These are phyloP conservation scores for Anniella stebbinsi DNA, from an alignment of 2,797 vertebrate genomes.

Conservation along the genomic window DNA sequence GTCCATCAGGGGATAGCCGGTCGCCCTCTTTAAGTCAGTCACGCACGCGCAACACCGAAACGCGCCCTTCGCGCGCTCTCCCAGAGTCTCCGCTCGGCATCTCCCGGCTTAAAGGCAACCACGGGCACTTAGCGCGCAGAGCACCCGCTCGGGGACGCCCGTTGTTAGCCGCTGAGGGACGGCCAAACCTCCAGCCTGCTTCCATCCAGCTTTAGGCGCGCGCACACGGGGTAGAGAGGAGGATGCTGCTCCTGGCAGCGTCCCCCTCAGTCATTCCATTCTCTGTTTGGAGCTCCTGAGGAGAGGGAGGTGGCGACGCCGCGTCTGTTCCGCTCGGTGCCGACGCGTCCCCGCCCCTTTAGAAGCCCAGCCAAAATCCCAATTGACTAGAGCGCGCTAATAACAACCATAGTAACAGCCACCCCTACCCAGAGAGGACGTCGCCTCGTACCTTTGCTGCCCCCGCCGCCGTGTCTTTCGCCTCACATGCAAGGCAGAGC, in stretches of 20 bases:
- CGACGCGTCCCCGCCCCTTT: conserved; percentile 10
- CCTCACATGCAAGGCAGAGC: neutral
- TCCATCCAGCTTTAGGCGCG: conserved; percentile 23
- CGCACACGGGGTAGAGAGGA: neutral
- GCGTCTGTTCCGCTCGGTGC: conserved; percentile 23
- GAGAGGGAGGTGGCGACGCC: conserved; percentile 26
- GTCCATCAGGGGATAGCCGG: conserved; percentile 1
- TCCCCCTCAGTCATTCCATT: conserved; percentile 13
- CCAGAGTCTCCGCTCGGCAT: neutral
- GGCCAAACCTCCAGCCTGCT: neutral
- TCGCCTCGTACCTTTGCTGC: neutral
- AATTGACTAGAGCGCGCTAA: too few relatives aligned
- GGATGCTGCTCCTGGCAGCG: neutral
- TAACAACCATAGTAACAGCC: too few relatives aligned
- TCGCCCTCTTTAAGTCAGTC: neutral
- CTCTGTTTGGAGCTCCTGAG: conserved; percentile 10
- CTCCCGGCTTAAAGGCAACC: conserved; percentile 1
- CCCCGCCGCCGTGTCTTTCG: neutral
- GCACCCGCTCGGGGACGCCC: neutral
- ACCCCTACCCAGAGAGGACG: neutral
- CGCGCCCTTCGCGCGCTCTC: conserved; percentile 28
- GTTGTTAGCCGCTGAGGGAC: neutral
- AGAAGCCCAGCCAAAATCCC: neutral
- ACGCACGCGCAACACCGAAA: conserved; percentile 26
- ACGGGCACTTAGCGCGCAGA: neutral